Conservation (phyloP, 2,888 invertebrate species). For the Philaethria dido region DNA sequence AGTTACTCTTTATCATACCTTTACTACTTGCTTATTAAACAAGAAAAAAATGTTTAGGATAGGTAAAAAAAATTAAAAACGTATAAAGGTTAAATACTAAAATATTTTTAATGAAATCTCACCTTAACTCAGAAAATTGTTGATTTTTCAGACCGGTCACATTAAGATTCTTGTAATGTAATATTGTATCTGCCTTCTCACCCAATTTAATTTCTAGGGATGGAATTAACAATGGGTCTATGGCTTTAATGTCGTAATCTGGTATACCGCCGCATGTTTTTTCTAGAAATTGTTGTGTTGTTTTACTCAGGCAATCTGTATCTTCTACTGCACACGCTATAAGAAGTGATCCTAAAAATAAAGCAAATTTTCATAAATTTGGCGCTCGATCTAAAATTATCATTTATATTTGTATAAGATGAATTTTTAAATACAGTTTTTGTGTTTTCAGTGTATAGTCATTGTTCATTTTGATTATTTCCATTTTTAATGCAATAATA, state of each 20-base stretch:
- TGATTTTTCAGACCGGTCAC: slow-evolving; percentile 64
- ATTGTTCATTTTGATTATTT: too few relatives aligned
- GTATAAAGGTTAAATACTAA: too few relatives aligned
- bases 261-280: slow-evolving; percentile 61
- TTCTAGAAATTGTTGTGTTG: slow-evolving; percentile 64
- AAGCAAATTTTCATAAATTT: neutral
- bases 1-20: too few relatives aligned
- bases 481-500: too few relatives aligned
- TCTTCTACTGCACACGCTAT: slow-evolving; percentile 63
- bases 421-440: too few relatives aligned
- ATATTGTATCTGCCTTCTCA: slow-evolving; percentile 50
- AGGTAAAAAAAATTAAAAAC: too few relatives aligned
- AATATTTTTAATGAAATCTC: neutral
- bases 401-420: too few relatives aligned
- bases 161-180: slow-evolving; percentile 60
- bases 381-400: too few relatives aligned
- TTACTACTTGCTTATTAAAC: too few relatives aligned
- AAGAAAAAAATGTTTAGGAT: too few relatives aligned
- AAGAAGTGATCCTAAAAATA: slow-evolving; percentile 46
- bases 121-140: slow-evolving; percentile 64
- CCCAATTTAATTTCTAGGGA: slow-evolving; percentile 52
- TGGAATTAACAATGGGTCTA: slow-evolving; percentile 62
- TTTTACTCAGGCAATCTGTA: slow-evolving; percentile 61
- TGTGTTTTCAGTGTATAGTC: too few relatives aligned
- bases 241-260: slow-evolving; percentile 54